Percentiles rank a stretch among this genome's conserved stretches.
Conservation (phyloP, 2,797 vertebrate genomes). For the Crypturellus tataupa region DNA sequence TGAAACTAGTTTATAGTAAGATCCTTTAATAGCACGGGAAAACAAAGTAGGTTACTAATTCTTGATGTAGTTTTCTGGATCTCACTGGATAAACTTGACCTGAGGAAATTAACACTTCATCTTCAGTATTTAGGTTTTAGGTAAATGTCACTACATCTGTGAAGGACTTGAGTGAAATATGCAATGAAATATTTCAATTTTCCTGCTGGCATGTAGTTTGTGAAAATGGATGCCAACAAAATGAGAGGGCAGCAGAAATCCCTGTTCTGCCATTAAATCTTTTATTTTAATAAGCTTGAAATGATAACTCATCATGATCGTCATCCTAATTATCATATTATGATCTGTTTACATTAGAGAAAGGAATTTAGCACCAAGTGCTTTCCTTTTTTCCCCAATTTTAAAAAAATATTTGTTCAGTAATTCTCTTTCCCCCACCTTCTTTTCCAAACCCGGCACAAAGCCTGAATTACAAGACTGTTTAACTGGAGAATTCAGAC, state of each 20-base stretch:
- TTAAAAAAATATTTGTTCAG: neutral
- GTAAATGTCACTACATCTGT: neutral
- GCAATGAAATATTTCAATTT: neutral
- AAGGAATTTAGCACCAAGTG: neutral
- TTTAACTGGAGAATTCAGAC: neutral
- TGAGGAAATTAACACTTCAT: neutral
- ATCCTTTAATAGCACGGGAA: neutral
- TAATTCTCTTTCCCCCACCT: neutral
- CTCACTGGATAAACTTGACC: neutral
- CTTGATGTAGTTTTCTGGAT: neutral
- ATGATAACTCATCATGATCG: neutral
- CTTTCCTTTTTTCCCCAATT: neutral
- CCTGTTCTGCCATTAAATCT: neutral
- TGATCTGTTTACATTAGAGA: neutral
- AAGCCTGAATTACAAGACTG: neutral
- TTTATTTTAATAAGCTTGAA: neutral
- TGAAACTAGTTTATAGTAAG: neutral
- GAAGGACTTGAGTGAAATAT: neutral
- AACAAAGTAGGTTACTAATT: neutral
- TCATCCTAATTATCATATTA: neutral
- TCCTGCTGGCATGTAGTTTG: neutral
- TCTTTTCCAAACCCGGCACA: neutral
- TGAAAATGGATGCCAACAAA: neutral
- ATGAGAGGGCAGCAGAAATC: slow-evolving; percentile 2
- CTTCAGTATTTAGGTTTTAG: neutral